These are phyloP conservation scores for Diplodus sargus DNA, from an alignment of 2,797 vertebrate genomes.

Conservation along the genomic window DNA sequence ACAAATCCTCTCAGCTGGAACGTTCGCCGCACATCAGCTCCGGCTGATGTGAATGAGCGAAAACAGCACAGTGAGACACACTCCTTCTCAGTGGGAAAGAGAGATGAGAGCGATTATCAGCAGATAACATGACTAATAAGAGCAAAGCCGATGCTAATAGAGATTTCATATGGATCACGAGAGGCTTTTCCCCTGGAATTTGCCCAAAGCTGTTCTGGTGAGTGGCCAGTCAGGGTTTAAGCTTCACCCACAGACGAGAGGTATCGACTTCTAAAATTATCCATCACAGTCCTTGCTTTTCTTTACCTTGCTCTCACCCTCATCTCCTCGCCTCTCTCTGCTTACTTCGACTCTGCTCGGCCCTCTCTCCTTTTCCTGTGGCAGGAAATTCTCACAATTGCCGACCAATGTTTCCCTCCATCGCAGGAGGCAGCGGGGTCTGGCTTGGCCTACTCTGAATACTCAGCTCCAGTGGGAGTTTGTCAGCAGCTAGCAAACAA, in stretches of 20 bases:
- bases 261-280: constrained; percentile 75
- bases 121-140: constrained; percentile 52
- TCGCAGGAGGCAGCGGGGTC: constrained; percentile 71
- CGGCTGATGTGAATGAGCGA: constrained; percentile 35
- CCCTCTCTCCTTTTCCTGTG: constrained; percentile 83
- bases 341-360: constrained; percentile 63
- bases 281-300: constrained; percentile 48
- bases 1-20: not conserved
- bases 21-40: not conserved
- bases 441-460: constrained; percentile 71
- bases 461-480: constrained; percentile 76
- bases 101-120: constrained; percentile 38
- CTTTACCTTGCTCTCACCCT: constrained; percentile 50
- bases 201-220: constrained; percentile 55
- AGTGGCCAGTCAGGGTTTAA: constrained; percentile 34
- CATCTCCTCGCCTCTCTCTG: constrained; percentile 54
- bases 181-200: constrained; percentile 51
- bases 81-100: constrained; percentile 32
- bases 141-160: constrained; percentile 49
- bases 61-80: constrained; percentile 39
- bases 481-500: constrained; percentile 74
- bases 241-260: constrained; percentile 22
- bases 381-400: constrained; percentile 89
- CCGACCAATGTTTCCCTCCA: constrained; percentile 77
- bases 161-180: constrained; percentile 63